Base-by-base conservation (phyloP, 2,113 vertebrate genomes). In the Pyrgilauda ruficollis region DNA sequence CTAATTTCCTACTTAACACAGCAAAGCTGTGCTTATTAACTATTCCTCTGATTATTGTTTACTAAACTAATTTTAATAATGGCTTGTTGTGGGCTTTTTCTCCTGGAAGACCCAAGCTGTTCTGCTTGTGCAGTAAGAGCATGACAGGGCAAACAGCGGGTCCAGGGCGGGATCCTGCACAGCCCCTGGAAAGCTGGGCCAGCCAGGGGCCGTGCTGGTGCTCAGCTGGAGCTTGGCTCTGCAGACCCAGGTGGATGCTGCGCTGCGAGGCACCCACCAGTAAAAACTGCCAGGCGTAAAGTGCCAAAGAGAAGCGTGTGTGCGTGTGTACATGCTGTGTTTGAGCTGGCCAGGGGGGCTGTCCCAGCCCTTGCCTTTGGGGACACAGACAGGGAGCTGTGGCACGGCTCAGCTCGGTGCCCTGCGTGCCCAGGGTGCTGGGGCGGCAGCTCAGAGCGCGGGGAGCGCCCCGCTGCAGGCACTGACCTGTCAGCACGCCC, bases 1-100 rank as follows among this genome's bases (percentile, higher is more conserved):
- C 93, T 97, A 97, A 97, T 97, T 97, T 97, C 95, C 94, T 93
- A 81, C 89, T 96, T 97, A 97, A 93, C 86, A 82, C 93, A 91
- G 91, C 93, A 94, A 87, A 91, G 89, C 93, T 88, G 39, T 91
- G 80, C 90, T 97, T 97, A 96, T 97, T 97, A 97, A 95, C 96
- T 96, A 94, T 96, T 96, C 84, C 81, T 90, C 87, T 96, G 95
- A 97, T 95, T 96, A 80, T 97, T 96, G 93, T 95, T 97, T 96
- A 96, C 96, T 96, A 85, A 97, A 91, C 96, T 97, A 47, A 96
- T 96, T 97, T 96, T 79, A 91, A 90, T 96, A 94, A 87, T 83
- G 55, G 70, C 43, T 16, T n/a, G 46, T 63, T 67, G 68, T 61
- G 41, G 35, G 19, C 6, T 63, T 64, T 87, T 16, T 8, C 43